phyloP scores from a whole-genome alignment of 2,888 invertebrate genomes.

The Flabesymbios commensalis region DNA sequence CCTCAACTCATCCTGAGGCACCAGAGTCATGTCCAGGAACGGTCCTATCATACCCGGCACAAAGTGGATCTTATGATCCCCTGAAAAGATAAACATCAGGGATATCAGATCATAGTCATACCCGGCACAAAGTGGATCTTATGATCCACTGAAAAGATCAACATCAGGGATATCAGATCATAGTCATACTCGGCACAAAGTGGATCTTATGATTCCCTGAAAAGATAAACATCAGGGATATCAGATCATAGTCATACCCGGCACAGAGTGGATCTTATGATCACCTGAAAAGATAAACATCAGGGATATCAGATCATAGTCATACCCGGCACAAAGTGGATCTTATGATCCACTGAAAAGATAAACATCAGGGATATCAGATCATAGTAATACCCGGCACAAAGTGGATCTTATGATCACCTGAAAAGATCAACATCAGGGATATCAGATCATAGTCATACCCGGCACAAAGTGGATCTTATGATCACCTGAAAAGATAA shows the following conservation, averaged over 20 bases:
- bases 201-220: constrained; percentile 81
- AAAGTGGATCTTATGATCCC: constrained; percentile 83
- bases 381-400: not conserved
- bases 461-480: constrained; percentile 88
- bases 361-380: not conserved
- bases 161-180: not conserved
- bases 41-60: constrained; percentile 93
- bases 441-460: constrained; percentile 66
- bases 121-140: not conserved
- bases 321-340: constrained; percentile 88
- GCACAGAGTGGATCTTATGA: constrained; percentile 59
- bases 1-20: constrained; percentile 81
- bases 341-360: constrained; percentile 75
- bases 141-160: constrained; percentile 69
- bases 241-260: not conserved
- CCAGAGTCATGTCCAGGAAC: constrained; percentile 88
- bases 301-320: constrained; percentile 52
- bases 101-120: not conserved
- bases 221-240: not conserved
- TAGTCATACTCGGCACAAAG: constrained; percentile 84
- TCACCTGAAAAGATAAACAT: constrained; percentile 66
- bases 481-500: constrained; percentile 69
- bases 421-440: constrained; percentile 59
- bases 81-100: constrained; percentile 59
- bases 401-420: constrained; percentile 66